These are phyloP conservation scores for Trididemnum nubilum DNA, from an alignment of 23 tunicate species.

Conservation along the genomic window DNA sequence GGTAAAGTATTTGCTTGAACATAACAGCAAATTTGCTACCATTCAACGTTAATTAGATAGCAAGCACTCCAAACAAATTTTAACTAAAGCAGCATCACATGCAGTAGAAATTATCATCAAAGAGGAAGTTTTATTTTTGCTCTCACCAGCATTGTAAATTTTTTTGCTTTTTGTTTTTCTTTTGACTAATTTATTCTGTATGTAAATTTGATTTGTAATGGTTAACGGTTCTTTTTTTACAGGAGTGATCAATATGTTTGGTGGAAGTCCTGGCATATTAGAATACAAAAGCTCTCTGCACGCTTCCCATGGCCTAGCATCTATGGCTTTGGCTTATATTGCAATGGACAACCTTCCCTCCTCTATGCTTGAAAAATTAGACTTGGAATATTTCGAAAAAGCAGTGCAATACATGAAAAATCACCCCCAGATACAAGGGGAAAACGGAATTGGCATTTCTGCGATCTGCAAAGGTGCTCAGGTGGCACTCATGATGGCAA, in stretches of 20 bases:
- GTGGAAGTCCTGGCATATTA: conserved; percentile 46
- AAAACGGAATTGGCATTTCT: conserved; percentile 30
- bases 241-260: conserved; percentile 62
- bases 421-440: conserved; percentile 1
- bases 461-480: conserved; percentile 30
- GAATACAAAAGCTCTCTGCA: conserved; percentile 54
- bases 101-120: no score
- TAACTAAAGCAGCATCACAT: no score
- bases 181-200: no score
- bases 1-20: no score
- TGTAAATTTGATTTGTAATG: no score
- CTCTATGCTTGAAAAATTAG: background rate
- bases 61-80: no score
- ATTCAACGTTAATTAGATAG: no score
- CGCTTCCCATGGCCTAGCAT: conserved; percentile 66
- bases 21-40: no score
- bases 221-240: no score
- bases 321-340: conserved; percentile 48
- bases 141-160: no score
- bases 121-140: no score
- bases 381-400: conserved; percentile 63
- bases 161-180: no score
- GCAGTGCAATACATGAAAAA: background rate
- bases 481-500: conserved; percentile 30
- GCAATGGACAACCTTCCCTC: conserved; percentile 20